Base-by-base conservation (phyloP, 2,797 vertebrate genomes). In the Lithobates pipiens region DNA sequence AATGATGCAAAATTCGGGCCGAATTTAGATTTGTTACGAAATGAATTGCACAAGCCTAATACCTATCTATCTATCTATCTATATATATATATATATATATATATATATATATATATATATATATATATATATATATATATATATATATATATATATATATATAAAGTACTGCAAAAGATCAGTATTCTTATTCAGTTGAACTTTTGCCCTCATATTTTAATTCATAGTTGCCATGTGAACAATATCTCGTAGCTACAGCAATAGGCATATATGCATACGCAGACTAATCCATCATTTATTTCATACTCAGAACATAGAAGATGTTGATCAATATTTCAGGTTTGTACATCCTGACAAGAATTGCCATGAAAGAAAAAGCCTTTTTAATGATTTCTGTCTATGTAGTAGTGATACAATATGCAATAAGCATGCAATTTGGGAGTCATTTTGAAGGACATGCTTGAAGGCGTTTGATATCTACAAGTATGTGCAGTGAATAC, bases 361-460 rank as follows among this genome's bases (percentile, higher is more conserved):
- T 76, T 77, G 74, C 74, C 82, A 77, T 83, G 42, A 76, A 83
- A 76, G 82, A 77, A 83, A 70, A 83, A 83, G 73, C 73, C 77
- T 46, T 76, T 61, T 83, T 69, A 83, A 76, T 76, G 82, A 83
- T 76, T 83, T 83, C 82, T 77, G 74, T 70, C 81, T 83, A 76
- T 83, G 82, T 76, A 76, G 73, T 77, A 76, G 73, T 83, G 82
- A 83, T 83, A 68, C 82, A 83, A 83, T 83, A 83, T 83, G 82
- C 82, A 83, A 70, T 83, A 76, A 76, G 73, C 73, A 76, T 83
- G 82, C 82, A 76, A 67, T 83, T 76, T 83, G 82, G 76, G 73
- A 83, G 82, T 83, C 82, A 83, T 77, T 83, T 77, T 83, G 73
- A 83, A 83, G 82, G 63, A 83, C 73, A 83, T 83, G 82, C 82